phyloP scores from a whole-genome alignment of 92 coral and sea anemone genomes.

The Umimayanthus chanpuru region DNA sequence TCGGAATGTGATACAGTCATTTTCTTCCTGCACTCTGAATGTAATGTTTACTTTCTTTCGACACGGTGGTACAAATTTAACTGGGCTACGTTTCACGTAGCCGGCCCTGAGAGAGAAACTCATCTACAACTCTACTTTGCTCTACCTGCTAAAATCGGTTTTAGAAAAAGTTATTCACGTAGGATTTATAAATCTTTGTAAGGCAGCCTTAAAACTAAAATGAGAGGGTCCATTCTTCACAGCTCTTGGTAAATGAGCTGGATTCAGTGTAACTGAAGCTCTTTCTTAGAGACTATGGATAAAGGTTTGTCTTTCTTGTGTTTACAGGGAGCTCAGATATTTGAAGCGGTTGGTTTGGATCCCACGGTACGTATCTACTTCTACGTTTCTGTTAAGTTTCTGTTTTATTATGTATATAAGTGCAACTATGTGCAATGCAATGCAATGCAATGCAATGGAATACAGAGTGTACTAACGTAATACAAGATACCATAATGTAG shows the following conservation, averaged over 20 bases:
- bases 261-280: neutral
- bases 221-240: too few species aligned
- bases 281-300: neutral
- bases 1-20: too few species aligned
- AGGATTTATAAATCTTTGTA: too few species aligned
- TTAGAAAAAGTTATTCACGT: too few species aligned
- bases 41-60: too few species aligned
- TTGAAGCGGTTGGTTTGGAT: slow-evolving; percentile 96
- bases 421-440: neutral
- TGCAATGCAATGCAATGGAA: neutral
- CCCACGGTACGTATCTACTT: slow-evolving; percentile 69
- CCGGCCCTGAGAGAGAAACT: too few species aligned
- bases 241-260: neutral
- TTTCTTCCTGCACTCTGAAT: too few species aligned
- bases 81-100: too few species aligned
- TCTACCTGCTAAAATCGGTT: too few species aligned
- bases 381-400: neutral
- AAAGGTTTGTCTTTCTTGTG: neutral
- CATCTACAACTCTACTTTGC: too few species aligned
- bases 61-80: too few species aligned
- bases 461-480: neutral
- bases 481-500: neutral
- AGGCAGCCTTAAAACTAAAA: too few species aligned
- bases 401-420: neutral
- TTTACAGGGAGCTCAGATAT: slow-evolving; percentile 92